phyloP scores from a whole-genome alignment of 2,888 invertebrate genomes.

The Margaritifera margaritifera region DNA sequence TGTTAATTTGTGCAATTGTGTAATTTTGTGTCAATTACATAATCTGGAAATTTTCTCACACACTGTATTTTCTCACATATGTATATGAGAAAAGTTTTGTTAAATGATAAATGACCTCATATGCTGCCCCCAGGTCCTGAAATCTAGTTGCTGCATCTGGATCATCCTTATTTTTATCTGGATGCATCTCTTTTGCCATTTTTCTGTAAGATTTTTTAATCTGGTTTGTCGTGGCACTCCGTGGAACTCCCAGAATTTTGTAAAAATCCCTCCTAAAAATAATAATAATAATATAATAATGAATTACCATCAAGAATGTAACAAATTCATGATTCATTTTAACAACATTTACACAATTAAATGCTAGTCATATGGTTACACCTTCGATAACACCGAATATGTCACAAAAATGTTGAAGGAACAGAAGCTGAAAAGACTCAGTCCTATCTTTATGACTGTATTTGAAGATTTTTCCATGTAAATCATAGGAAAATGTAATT shows the following conservation, averaged over 20 bases:
- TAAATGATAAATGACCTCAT: constrained; percentile 80
- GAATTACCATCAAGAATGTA: too few species aligned
- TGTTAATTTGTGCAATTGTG: background rate
- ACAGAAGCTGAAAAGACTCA: too few species aligned
- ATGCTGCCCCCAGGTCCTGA: constrained; percentile 95
- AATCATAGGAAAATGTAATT: too few species aligned
- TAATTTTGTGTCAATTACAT: background rate
- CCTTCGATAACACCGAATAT: too few species aligned
- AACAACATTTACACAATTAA: too few species aligned
- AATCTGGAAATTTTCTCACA: background rate
- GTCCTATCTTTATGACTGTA: too few species aligned
- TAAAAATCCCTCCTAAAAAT: constrained; percentile 93
- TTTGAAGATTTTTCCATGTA: too few species aligned
- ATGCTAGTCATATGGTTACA: too few species aligned
- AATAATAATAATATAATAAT: too few species aligned
- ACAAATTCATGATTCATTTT: too few species aligned
- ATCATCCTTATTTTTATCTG: constrained; percentile 97
- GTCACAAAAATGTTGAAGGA: too few species aligned
- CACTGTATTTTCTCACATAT: background rate
- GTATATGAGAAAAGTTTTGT: background rate
- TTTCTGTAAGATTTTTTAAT: constrained; percentile 98
- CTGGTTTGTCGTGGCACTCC: constrained; percentile 90
- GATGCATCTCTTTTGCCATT: constrained; percentile 96
- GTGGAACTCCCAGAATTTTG: constrained; percentile 88
- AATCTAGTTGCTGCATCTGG: constrained; percentile 94